Percentiles rank a stretch among this genome's conserved stretches.
Conservation (phyloP, 2,113 vertebrate genomes). For the Cyprinodon brontotheroides region DNA sequence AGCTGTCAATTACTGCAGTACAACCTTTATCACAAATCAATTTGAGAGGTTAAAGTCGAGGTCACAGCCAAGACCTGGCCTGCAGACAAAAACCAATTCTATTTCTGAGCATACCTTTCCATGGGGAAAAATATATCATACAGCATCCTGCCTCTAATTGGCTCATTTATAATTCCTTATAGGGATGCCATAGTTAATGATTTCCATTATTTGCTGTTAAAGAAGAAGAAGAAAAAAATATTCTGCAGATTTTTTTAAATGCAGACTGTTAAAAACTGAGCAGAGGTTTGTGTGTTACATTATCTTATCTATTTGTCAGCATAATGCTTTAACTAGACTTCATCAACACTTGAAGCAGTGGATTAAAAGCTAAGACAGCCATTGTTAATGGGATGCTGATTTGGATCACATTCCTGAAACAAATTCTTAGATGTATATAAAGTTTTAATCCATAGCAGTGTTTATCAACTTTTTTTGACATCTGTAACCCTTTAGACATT, state of each 20-base stretch:
- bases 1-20: conserved; percentile 2
- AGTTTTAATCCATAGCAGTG: no score
- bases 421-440: no score
- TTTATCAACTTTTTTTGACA: no score
- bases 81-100: conserved; percentile 4
- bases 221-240: background rate
- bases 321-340: background rate
- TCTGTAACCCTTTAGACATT: no score
- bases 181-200: background rate
- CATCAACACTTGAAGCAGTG: background rate
- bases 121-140: background rate
- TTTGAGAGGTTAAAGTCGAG: conserved; percentile 15
- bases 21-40: conserved; percentile 22
- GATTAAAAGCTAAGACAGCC: background rate
- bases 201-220: background rate
- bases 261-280: background rate
- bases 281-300: background rate
- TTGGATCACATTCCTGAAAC: background rate
- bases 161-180: conserved; percentile 2
- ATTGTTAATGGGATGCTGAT: background rate
- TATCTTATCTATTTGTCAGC: background rate
- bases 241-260: background rate
- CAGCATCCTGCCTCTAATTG: background rate
- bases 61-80: conserved; percentile 5
- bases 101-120: background rate